Conservation (phyloP, 2,888 invertebrate species). For the Congeria kusceri region DNA sequence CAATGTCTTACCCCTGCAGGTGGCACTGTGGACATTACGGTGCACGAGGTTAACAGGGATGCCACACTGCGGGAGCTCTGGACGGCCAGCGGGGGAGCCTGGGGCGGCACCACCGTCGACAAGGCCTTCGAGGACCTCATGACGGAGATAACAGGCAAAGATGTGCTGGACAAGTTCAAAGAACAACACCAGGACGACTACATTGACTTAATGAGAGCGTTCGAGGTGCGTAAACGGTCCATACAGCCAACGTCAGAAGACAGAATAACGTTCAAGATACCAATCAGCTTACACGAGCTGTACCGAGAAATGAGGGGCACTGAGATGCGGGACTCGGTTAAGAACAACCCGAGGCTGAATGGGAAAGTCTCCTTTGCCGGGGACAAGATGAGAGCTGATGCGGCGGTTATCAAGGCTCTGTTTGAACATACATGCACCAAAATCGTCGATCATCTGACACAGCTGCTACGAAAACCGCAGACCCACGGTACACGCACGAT, state of each 20-base stretch:
- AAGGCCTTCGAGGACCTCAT: conserved; percentile 36
- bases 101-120: conserved; percentile 51
- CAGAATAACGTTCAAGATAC: conserved; percentile 42
- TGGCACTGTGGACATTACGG: conserved; percentile 51
- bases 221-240: conserved; percentile 53
- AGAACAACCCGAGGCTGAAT: neutral
- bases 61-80: conserved; percentile 34
- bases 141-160: conserved; percentile 9
- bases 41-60: conserved; percentile 38
- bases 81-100: conserved; percentile 44
- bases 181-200: conserved; percentile 32
- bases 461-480: conserved; percentile 1
- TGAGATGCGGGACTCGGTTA: conserved; percentile 24
- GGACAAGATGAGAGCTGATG: conserved; percentile 11
- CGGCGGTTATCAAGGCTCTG: conserved; percentile 3
- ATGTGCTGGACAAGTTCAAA: conserved; percentile 23
- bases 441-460: conserved; percentile 14
- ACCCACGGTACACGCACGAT: neutral
- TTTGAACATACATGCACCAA: conserved; percentile 1
- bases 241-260: conserved; percentile 30
- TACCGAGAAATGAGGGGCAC: conserved; percentile 34
- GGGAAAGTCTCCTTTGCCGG: conserved; percentile 9
- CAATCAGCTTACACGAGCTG: conserved; percentile 21
- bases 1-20: conserved; percentile 7
- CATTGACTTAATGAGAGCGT: conserved; percentile 44